Evolutionary conservation across 2,113 vertebrate genomes (phyloP), one percentile per base, ranked within the genome.

Genomic region (Cisticola juncidis): DNA sequence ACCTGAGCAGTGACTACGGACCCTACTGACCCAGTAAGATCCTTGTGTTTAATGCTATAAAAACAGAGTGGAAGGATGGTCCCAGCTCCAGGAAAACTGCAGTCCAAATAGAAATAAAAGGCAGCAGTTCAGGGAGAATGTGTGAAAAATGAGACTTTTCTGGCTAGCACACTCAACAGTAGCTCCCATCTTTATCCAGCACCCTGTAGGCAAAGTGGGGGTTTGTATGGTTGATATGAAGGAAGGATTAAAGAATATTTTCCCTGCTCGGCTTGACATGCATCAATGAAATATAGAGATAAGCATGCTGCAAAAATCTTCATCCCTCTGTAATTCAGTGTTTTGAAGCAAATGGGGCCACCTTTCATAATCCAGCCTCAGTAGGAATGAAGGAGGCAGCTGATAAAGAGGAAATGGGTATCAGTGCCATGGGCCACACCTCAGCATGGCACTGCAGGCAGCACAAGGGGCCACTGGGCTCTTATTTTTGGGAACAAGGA

Each of bases 381-480:
- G 44, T 1, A 54, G 53, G 42, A 0, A 0, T 48, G 23, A 71
- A 62, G 25, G 18, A 62, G 38, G 38, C 56, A 79, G 47, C 33
- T 45, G 20, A 38, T 58, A 64, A 88, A 2, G 5, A 71, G 51
- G 57, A 38, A 62, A 76, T 12, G 0, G 5, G 5, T 80, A 50
- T 12, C 53, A 76, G 20, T 4, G 1, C 35, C 2, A 0, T 33
- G 29, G n/a, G 29, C 8, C 71, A 45, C 57, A 76, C 38, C 35
- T 87, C 38, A 62, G 42, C 35, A 14, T 17, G 33, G 85, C 16
- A 24, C 33, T 77, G n/a, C 2, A 9, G 40, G 14, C 33, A 92
- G 12, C 5, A 42, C 11, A 38, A 51, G 40, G 4, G 5, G 17
- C 22, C 0, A 3, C 38, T 3, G 7, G 20, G 17, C n/a, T 38